Evolutionary conservation across 2,888 invertebrate species (phyloP), one percentile per base, ranked within the genome.

Genomic region (Sycophila texana): DNA sequence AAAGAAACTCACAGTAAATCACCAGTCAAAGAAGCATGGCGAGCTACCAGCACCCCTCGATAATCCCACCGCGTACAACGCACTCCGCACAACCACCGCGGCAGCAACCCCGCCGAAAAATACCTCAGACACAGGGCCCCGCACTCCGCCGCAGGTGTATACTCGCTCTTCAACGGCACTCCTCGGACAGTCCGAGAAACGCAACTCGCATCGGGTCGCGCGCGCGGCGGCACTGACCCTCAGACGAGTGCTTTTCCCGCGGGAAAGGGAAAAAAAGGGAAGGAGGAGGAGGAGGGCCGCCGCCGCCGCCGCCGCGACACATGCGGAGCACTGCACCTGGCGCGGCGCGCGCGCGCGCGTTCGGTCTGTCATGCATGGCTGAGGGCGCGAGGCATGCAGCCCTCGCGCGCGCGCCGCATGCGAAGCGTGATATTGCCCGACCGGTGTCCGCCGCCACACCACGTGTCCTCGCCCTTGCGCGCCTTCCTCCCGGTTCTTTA

Each of bases 281-380:
- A 16, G 49, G n/a, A 58, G 30, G 51, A 67, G 26, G 58, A 66
- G 58, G 16, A 51, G 51, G 55, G 20, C 12, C 53, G 12, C 14
- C 57, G 57, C 12, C 53, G 12, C 14, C 57, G 57, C 4, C 20
- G 65, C 57, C 26, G 53, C 58, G 58, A 71, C 75, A 61, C 68
- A 51, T 67, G n/a, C n/a, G 77, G 65, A 66, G 53, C 10, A 39
- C 10, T 70, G 57, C 77, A 77, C 77, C 77, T 77, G 77, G 77
- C 77, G 66, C 66, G 39, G 53, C 53, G 53, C 53, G 53, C 53
- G 53, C 53, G 53, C 53, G 51, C 14, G 14, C 51, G 14, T 51
- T 30, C 16, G 10, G 57, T 51, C 76, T 55, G 61, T 68, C 63
- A 63, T 67, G 68, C 68, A 71, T n/a, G 58, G 16, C 20, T 70